These are phyloP conservation scores for Ceyx cyanopectus DNA, from an alignment of 2,113 vertebrate species.

Conservation along the genomic window DNA sequence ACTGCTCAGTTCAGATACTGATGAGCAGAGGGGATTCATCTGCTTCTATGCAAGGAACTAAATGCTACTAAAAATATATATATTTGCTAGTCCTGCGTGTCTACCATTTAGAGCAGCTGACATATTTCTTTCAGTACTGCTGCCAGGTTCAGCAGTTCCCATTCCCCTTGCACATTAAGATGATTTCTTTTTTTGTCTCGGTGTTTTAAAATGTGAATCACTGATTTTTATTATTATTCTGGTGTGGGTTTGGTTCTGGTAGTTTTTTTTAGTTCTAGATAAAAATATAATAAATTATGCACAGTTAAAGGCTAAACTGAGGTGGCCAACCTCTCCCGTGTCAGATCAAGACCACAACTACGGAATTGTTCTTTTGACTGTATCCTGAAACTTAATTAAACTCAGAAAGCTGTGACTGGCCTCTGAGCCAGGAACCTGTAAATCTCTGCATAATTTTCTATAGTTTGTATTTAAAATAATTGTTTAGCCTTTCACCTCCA, in stretches of 20 bases:
- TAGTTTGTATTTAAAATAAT: neutral
- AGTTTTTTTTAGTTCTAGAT: neutral
- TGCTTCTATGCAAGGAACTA: neutral
- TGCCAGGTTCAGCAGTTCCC: neutral
- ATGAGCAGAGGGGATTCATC: neutral
- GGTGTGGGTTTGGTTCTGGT: no score
- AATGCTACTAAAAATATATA: neutral
- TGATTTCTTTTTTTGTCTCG: neutral
- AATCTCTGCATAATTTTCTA: neutral
- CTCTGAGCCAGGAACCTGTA: neutral
- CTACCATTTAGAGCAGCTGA: neutral
- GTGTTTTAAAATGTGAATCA: neutral
- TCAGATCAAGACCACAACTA: neutral
- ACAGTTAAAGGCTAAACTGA: neutral
- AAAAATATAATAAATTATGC: neutral
- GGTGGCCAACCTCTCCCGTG: neutral
- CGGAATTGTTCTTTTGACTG: neutral
- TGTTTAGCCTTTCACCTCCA: neutral
- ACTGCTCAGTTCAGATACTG: neutral
- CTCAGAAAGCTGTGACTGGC: neutral
- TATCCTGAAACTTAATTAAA: neutral
- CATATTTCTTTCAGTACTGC: neutral
- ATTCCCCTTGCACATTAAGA: neutral
- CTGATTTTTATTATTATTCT: neutral
- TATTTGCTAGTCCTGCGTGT: neutral